Evolutionary conservation across 2,888 invertebrate species (phyloP), one percentile per base, ranked within the genome.

Genomic region (Apodemia zela): DNA sequence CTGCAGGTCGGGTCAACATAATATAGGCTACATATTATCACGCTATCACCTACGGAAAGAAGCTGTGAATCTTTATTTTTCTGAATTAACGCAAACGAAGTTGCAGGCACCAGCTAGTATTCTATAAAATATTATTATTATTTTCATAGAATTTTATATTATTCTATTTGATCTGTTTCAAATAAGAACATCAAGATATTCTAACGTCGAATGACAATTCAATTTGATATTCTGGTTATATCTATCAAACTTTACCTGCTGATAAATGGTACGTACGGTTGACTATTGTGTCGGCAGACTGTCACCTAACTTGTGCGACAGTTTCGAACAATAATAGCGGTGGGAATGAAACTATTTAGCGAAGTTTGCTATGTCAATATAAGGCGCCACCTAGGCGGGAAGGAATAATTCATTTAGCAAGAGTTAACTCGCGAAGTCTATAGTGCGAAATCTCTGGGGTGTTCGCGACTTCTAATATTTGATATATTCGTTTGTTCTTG

Each of bases 321-420:
- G 87, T 89, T 85, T 68, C 74, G 71, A 82, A 86, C 88, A 87
- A 89, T 87, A 89, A 88, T 87, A 81, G 87, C 79, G 78, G 81
- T 79, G 85, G 83, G 83, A 88, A 89, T 85, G 84, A 85, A 89
- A 89, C 89, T 89, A 87, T 89, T 90, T 88, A 89, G 89, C 79
- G 72, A 80, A 89, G 86, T 89, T 89, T 83, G 75, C 82, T 82
- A 73, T 80, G 87, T 88, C 89, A 89, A 89, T 89, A 90, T 82
- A 79, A 79, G 82, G 82, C 84, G 85, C 81, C 85, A 85, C 82
- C 81, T 81, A 76, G 79, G 70, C 81, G 84, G 82, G 78, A 79
- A 78, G 77, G 80, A 84, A 87, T 90, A 90, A 90, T 89, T 89
- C 87, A 89, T 89, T 89, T 89, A 89, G 80, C 69, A 71, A 67